Evolutionary conservation across 2,113 vertebrate species (phyloP).

Genomic region (Cottus gobio): DNA sequence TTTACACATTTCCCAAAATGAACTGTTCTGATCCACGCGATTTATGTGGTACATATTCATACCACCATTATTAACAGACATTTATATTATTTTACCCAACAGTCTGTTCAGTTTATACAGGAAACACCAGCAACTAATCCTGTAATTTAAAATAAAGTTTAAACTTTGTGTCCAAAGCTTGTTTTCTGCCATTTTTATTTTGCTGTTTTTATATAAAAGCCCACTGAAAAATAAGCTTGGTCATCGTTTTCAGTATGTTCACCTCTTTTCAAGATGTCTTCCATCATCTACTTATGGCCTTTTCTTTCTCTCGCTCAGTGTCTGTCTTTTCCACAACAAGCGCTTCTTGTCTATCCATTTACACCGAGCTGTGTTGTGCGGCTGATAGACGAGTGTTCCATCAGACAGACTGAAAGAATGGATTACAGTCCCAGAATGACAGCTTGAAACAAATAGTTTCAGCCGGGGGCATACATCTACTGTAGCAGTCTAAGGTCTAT

Average conservation of each 20-base stretch:
- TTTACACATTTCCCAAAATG: slow-evolving; percentile 22
- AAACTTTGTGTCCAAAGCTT: background rate
- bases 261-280: slow-evolving; percentile 23
- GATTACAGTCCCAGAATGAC: slow-evolving; percentile 56
- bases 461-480: slow-evolving; percentile 54
- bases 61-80: background rate
- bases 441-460: slow-evolving; percentile 56
- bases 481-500: slow-evolving; percentile 44
- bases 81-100: background rate
- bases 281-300: slow-evolving; percentile 5
- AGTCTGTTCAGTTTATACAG: slow-evolving; percentile 26
- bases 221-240: background rate
- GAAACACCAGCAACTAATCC: slow-evolving; percentile 13
- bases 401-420: slow-evolving; percentile 58
- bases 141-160: slow-evolving; percentile 20
- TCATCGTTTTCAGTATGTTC: slow-evolving; percentile 14
- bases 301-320: slow-evolving; percentile 11
- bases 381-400: slow-evolving; percentile 63
- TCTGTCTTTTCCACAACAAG: slow-evolving; percentile 37
- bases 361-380: slow-evolving; percentile 45
- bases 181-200: slow-evolving; percentile 21
- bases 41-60: slow-evolving; percentile 5
- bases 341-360: slow-evolving; percentile 57
- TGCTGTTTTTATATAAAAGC: slow-evolving; percentile 2
- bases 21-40: slow-evolving; percentile 16